A percentile compares a stretch with the other conserved stretches of the same genome.
phyloP scores from a whole-genome alignment of 2,888 invertebrate genomes.

The Heliconius aoede region DNA sequence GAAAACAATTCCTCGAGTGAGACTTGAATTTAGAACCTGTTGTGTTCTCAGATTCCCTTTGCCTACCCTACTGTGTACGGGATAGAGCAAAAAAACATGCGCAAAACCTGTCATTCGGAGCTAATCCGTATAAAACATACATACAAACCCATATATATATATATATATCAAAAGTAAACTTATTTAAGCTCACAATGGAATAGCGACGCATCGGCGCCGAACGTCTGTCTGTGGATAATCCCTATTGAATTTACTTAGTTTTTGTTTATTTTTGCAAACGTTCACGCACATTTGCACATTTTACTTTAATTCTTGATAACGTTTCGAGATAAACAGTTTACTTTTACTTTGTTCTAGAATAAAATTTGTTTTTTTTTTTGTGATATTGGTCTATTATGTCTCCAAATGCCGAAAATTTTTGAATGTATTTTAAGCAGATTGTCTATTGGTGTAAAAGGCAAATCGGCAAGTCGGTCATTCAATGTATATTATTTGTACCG shows the following conservation, averaged over 20 bases:
- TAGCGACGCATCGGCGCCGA: conserved; percentile 52
- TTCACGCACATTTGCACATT: conserved; percentile 51
- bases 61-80: no score
- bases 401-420: not conserved
- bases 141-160: conserved; percentile 1
- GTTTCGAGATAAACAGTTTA: conserved; percentile 58
- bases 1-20: no score
- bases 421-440: not conserved
- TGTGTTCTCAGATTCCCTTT: no score
- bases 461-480: no score
- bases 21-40: not conserved
- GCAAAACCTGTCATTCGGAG: conserved; percentile 33
- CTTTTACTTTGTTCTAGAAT: conserved; percentile 31
- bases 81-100: no score
- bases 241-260: conserved; percentile 50
- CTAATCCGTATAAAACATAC: conserved; percentile 25
- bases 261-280: conserved; percentile 47
- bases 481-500: no score
- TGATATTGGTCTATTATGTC: not conserved
- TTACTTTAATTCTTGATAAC: conserved; percentile 50
- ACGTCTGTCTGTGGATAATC: conserved; percentile 53
- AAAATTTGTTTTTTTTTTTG: conserved; percentile 24
- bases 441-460: no score
- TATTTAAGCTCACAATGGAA: conserved; percentile 44
- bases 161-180: conserved; percentile 38